Conservation (phyloP, 2,888 invertebrate species). For the Tricholauxania praeusta region DNA sequence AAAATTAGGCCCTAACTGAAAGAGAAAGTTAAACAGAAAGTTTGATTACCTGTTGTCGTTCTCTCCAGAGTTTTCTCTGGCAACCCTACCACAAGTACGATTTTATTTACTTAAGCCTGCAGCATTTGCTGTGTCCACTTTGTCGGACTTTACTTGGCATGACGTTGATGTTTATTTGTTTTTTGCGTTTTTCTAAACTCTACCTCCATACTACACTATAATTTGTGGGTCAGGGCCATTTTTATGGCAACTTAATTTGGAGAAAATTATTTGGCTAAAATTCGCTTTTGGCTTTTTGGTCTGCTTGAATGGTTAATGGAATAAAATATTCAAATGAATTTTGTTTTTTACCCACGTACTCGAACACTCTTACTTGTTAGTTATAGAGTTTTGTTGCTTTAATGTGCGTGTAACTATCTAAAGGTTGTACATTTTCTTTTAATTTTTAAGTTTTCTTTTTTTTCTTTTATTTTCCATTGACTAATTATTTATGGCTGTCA, state of each 20-base stretch:
- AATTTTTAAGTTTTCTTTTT: background rate
- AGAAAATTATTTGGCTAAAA: slow-evolving; percentile 16
- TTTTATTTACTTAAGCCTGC: background rate
- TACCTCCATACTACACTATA: background rate
- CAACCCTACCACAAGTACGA: background rate
- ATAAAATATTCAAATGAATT: no score
- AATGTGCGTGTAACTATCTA: background rate
- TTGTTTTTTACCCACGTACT: no score
- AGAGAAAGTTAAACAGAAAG: no score
- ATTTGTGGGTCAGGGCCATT: slow-evolving; percentile 27
- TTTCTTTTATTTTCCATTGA: background rate
- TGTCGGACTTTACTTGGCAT: background rate
- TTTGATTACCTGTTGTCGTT: no score
- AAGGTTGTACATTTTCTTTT: background rate
- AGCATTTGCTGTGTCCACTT: background rate
- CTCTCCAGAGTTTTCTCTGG: background rate
- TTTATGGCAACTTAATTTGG: background rate
- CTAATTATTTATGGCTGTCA: background rate
- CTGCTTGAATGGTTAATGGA: background rate
- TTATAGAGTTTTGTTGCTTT: background rate
- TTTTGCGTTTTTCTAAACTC: background rate
- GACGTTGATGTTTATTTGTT: background rate
- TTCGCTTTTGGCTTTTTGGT: background rate
- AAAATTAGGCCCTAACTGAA: no score
- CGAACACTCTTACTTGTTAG: no score